A percentile compares a stretch with the other conserved stretches of the same genome.
Conservation (phyloP, 2,797 vertebrate species). For the Zenarchopterus dispar region DNA sequence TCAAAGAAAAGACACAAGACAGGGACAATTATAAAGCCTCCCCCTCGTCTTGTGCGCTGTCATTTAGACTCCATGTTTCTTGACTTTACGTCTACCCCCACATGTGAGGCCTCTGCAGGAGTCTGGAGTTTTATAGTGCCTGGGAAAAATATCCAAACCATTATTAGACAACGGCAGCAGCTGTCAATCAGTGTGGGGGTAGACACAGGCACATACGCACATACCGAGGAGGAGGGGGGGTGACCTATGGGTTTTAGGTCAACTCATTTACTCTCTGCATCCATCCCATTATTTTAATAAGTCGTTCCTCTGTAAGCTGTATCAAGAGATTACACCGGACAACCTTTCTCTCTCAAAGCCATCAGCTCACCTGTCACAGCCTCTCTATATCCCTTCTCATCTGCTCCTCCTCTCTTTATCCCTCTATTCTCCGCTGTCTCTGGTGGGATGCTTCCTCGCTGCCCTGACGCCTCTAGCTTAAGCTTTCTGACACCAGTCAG, state of each 20-base stretch:
- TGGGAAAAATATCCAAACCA: slow-evolving; percentile 79
- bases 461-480: slow-evolving; percentile 53
- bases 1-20: too few species aligned
- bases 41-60: slow-evolving; percentile 33
- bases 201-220: slow-evolving; percentile 42
- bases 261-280: slow-evolving; percentile 82
- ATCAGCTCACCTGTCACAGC: slow-evolving; percentile 71
- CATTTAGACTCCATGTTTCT: slow-evolving; percentile 38
- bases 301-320: slow-evolving; percentile 66
- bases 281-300: slow-evolving; percentile 87
- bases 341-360: slow-evolving; percentile 67
- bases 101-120: slow-evolving; percentile 12
- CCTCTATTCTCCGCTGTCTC: slow-evolving; percentile 41
- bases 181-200: slow-evolving; percentile 80
- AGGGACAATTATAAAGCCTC: background rate
- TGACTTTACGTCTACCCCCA: slow-evolving; percentile 26
- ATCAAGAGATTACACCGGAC: slow-evolving; percentile 75
- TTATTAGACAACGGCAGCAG: slow-evolving; percentile 75
- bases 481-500: slow-evolving; percentile 42
- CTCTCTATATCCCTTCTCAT: slow-evolving; percentile 56
- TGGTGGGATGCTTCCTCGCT: slow-evolving; percentile 31
- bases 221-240: slow-evolving; percentile 39
- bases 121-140: slow-evolving; percentile 60
- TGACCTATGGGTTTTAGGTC: slow-evolving; percentile 87
- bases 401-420: slow-evolving; percentile 49